phyloP scores from a whole-genome alignment of 2,888 invertebrate genomes.

The Lasioglossum vierecki region DNA sequence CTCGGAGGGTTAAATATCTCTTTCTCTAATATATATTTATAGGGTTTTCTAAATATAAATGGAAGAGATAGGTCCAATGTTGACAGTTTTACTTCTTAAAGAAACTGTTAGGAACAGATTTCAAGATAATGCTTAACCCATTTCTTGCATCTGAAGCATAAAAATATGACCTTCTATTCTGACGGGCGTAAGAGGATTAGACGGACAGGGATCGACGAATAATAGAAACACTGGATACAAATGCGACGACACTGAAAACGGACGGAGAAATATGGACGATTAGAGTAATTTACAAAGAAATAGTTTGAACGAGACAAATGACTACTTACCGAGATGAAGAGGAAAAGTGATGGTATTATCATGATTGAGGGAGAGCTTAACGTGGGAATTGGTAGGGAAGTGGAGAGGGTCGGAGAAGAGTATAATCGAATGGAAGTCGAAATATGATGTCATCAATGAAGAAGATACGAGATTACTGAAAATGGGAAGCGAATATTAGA shows the following conservation, averaged over 20 bases:
- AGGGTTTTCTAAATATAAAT: background rate
- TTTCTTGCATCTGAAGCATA: background rate
- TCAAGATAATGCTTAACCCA: background rate
- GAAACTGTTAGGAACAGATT: too few species aligned
- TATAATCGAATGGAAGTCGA: conserved; percentile 9
- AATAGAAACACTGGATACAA: background rate
- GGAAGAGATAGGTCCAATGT: too few species aligned
- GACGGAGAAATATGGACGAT: background rate
- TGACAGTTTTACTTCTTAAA: too few species aligned
- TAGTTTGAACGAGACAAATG: conserved; percentile 12
- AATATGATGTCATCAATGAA: background rate
- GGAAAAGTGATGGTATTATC: conserved; percentile 6
- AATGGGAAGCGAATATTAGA: background rate
- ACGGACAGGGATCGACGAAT: background rate
- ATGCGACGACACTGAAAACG: background rate
- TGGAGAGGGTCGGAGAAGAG: background rate
- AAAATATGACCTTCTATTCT: background rate
- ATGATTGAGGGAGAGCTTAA: conserved; percentile 4
- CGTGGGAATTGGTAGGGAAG: background rate
- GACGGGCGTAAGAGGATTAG: background rate
- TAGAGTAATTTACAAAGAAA: conserved; percentile 9
- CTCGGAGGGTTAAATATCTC: background rate
- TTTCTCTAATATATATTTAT: background rate
- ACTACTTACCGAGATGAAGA: background rate
- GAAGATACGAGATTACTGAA: background rate